Evolutionary conservation across 2,888 invertebrate genomes (phyloP), one percentile per base, ranked within the genome.

Genomic region (Andrena fulva): DNA sequence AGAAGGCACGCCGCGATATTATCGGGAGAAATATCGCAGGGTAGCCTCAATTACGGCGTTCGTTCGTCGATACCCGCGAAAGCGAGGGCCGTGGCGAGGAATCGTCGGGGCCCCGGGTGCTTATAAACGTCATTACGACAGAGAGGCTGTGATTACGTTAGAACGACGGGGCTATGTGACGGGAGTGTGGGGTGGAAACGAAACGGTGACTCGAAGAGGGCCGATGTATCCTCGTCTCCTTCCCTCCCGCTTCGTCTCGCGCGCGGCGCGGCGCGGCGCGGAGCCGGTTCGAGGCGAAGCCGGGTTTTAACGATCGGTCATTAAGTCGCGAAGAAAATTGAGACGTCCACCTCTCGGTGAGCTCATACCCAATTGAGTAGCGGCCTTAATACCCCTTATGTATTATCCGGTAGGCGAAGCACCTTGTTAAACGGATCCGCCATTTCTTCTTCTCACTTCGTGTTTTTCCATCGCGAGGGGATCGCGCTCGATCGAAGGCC

Each of bases 261-360:
- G 54, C 3, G 20, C 20, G 27, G 20, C 54, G 20, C 54, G 52
- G 73, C 56, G 77, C 71, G 71, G 74, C 82, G 62, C 63, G 64
- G 88, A 91, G 91, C 91, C 91, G 91, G 91, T 92, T 91, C 90
- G 87, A 85, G 85, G 88, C 89, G 87, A 86, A 89, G 88, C 85
- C 89, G 87, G 90, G 88, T 91, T 91, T 92, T 92, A 92, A 92
- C 92, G 92, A 92, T 91, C 91, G 92, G 92, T 92, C 92, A 92
- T 92, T 92, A 92, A 92, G 91, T 90, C 91, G 91, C 89, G 91
- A 90, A 92, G 92, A 92, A 92, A 92, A 92, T 92, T 92, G 92
- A 92, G 92, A 92, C 91, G 92, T 91, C 91, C 89, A 89, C 89
- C 90, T 90, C 90, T 90, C 84, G 85, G 86, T 81, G 85, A 87